A percentile compares a stretch with the other conserved stretches of the same genome.
phyloP scores from a whole-genome alignment of 2,797 vertebrate species.

The Mormyrus hasselquistii region DNA sequence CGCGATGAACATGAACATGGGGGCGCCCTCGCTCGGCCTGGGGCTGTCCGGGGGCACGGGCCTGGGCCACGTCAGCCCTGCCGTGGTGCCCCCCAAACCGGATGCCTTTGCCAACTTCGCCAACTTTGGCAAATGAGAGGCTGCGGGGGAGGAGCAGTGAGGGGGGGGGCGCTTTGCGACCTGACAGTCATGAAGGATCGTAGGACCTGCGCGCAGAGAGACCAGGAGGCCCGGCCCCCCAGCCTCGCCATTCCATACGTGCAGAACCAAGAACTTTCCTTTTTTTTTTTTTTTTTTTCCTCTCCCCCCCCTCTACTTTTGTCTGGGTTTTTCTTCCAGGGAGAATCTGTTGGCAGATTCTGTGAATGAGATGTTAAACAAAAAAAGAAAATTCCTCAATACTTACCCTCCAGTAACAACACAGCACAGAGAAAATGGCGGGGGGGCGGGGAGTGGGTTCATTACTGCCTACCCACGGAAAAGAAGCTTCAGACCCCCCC shows the following conservation, averaged over 20 bases:
- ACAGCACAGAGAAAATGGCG: slow-evolving; percentile 35
- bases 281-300: slow-evolving; percentile 13
- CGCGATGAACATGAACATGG: slow-evolving; percentile 64
- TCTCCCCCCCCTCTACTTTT: neutral
- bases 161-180: slow-evolving; percentile 55
- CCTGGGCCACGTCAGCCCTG: slow-evolving; percentile 68
- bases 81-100: slow-evolving; percentile 82
- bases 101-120: slow-evolving; percentile 98
- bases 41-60: slow-evolving; percentile 58
- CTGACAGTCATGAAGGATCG: slow-evolving; percentile 60
- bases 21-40: slow-evolving; percentile 63
- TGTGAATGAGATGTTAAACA: slow-evolving; percentile 31
- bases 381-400: neutral
- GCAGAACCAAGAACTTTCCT: slow-evolving; percentile 51
- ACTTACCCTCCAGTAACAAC: slow-evolving; percentile 10
- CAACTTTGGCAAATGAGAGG: slow-evolving; percentile 93
- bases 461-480: slow-evolving; percentile 56
- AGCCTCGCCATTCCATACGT: slow-evolving; percentile 31
- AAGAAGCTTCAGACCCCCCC: slow-evolving; percentile 45
- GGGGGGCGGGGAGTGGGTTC: slow-evolving; percentile 33
- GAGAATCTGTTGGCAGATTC: slow-evolving; percentile 27
- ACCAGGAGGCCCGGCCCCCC: slow-evolving; percentile 41
- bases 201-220: slow-evolving; percentile 70
- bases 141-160: slow-evolving; percentile 29
- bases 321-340: slow-evolving; percentile 11